These are phyloP conservation scores for Apoda limacodes DNA, from an alignment of 2,888 invertebrate species.

Conservation along the genomic window DNA sequence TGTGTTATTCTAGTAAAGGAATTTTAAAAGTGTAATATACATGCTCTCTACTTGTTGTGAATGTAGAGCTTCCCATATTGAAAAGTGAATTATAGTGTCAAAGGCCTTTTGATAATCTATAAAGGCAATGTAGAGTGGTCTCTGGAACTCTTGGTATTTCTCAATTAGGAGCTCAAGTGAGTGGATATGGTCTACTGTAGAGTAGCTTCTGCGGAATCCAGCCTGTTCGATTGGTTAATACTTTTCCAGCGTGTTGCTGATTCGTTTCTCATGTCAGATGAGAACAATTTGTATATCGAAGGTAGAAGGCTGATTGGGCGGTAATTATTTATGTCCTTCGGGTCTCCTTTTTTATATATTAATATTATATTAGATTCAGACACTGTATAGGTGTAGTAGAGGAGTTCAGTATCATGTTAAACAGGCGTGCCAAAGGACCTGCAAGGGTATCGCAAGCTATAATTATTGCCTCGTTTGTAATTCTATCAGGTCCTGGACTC, in stretches of 20 bases:
- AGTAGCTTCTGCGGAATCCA: conserved; percentile 8
- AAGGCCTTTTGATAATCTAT: conserved; percentile 10
- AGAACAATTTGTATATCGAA: conserved; percentile 6
- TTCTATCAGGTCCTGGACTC: conserved; percentile 7
- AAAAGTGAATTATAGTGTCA: conserved; percentile 1
- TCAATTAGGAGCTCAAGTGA: conserved; percentile 10
- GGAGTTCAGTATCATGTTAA: conserved; percentile 1
- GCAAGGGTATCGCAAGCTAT: background rate
- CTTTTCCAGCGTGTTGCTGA: background rate
- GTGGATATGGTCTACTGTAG: conserved; percentile 12
- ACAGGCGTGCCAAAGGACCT: background rate
- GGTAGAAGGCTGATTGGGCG: conserved; percentile 9
- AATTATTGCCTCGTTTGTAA: conserved; percentile 5
- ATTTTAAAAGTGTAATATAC: conserved; percentile 6
- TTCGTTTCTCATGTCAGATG: conserved; percentile 1
- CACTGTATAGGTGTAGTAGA: conserved; percentile 8
- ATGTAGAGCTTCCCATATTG: conserved; percentile 1
- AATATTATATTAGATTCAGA: conserved; percentile 4
- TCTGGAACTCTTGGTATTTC: conserved; percentile 10
- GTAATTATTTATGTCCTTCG: conserved; percentile 6
- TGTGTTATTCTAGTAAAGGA: conserved; percentile 5
- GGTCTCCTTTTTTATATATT: too few species aligned
- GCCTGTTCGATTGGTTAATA: conserved; percentile 9
- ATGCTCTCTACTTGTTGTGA: background rate
- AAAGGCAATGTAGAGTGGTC: conserved; percentile 7